Conservation (phyloP, 2,888 invertebrate species). For the Epinotia bilunana region DNA sequence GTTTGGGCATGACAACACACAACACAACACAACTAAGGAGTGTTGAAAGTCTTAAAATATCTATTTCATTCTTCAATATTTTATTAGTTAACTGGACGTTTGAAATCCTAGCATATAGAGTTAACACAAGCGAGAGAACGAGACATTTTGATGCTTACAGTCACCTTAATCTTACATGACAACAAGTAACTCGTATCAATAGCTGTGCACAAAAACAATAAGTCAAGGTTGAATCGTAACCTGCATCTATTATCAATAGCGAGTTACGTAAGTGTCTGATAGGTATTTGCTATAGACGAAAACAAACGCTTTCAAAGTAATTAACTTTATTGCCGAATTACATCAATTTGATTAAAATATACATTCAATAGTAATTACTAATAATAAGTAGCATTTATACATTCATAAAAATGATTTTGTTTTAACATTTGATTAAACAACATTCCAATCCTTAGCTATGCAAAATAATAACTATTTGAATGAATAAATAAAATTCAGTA, state of each 20-base stretch:
- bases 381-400: not conserved
- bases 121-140: too few species aligned
- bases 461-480: not conserved
- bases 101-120: too few species aligned
- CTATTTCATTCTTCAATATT: too few species aligned
- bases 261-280: conserved; percentile 1
- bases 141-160: too few species aligned
- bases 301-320: not conserved
- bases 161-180: not conserved
- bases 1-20: too few species aligned
- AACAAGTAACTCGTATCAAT: not conserved
- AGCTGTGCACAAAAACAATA: conserved; percentile 1
- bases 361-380: conserved; percentile 6
- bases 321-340: conserved; percentile 6
- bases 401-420: not conserved
- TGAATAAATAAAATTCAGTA: not conserved
- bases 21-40: too few species aligned
- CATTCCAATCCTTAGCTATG: not conserved
- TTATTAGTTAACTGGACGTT: too few species aligned
- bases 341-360: conserved; percentile 7
- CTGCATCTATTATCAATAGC: conserved; percentile 3
- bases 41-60: too few species aligned
- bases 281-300: not conserved
- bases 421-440: conserved; percentile 4
- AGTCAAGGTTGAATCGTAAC: conserved; percentile 32